Base-by-base conservation (phyloP, 2,888 invertebrate genomes). In the Brachyptera risi region DNA sequence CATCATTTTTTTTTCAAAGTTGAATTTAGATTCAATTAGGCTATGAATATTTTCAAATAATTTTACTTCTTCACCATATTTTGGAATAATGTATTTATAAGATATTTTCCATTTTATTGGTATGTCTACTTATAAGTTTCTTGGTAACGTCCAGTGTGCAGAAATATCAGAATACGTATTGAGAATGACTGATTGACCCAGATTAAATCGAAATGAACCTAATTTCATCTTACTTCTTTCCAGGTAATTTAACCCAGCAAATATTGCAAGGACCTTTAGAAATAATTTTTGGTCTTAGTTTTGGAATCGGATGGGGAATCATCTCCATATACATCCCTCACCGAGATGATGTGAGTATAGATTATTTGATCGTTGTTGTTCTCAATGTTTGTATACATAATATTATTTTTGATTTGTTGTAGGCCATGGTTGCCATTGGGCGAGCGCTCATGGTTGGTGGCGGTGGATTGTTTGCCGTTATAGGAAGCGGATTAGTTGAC, bases 301-400 rank as follows among this genome's bases (percentile, higher is more conserved):
- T 77, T 70, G 88, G 88, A 31, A 73, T 81, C 65, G 67, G 78
- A 2, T 78, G 82, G 70, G 88, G 88, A 40, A 65, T 80, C n/a
- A 73, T 83, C 51, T 73, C 84, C 65, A 79, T 82, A 70, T 82
- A 80, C 71, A 73, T 88, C 61, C 89, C 88, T 3, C 80, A 78
- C 66, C 73, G 74, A 60, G 70, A 71, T 58, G 76, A 78, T 66
- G 79, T 79, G 71, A 68, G 73, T 69, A n/a, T n/a, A n/a, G n/a
- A n/a, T 35, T 35, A 9, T 35, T 35, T 35, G 35, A 9, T 35
- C 7, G 35, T 35, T 7, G 11, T 35, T 35, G 35, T 35, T 35
- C 7, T n/a, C n/a, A n/a, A n/a, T n/a, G n/a, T n/a, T n/a, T n/a
- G n/a, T n/a, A n/a, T n/a, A n/a, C n/a, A n/a, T 15, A n/a, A 15